A percentile compares a stretch with the other conserved stretches of the same genome.
These are phyloP conservation scores for Siniperca obscura DNA, from an alignment of 2,797 vertebrate genomes.

Conservation along the genomic window DNA sequence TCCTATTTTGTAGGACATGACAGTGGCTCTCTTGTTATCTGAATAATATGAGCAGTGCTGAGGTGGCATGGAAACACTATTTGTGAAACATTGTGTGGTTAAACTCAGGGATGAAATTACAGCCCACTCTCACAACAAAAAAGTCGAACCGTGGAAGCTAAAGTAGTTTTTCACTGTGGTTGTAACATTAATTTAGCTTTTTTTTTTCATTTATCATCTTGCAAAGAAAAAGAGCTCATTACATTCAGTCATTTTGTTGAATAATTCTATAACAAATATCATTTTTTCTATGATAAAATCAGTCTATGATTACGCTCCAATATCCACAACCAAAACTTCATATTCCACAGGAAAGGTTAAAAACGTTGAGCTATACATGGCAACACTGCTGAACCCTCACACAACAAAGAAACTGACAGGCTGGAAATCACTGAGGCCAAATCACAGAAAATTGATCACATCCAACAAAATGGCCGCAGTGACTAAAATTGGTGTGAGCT, in stretches of 20 bases:
- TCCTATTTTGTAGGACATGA: constrained; percentile 78
- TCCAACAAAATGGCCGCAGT: constrained; percentile 80
- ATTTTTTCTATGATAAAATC: constrained; percentile 24
- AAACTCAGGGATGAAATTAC: constrained; percentile 71
- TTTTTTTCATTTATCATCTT: constrained; percentile 35
- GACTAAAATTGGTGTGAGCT: constrained; percentile 74
- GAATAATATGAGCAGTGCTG: constrained; percentile 80
- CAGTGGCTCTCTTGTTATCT: constrained; percentile 78
- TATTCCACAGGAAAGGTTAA: constrained; percentile 21
- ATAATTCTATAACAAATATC: constrained; percentile 20
- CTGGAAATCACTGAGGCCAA: constrained; percentile 74
- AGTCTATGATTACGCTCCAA: constrained; percentile 23
- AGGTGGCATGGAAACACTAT: constrained; percentile 70
- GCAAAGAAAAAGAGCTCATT: constrained; percentile 12
- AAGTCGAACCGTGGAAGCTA: constrained; percentile 34
- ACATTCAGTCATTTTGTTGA: constrained; percentile 39
- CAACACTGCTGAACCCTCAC: constrained; percentile 42
- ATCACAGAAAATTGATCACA: constrained; percentile 83
- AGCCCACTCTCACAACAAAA: constrained; percentile 45
- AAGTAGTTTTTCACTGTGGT: constrained; percentile 46
- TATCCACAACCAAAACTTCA: constrained; percentile 14
- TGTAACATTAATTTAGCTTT: constrained; percentile 22
- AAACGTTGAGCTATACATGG: constrained; percentile 43
- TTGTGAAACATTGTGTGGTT: constrained; percentile 71
- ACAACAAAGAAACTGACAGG: constrained; percentile 56